Evolutionary conservation across 23 tunicate genomes (phyloP).

Genomic region (Halocynthia aurantium): DNA sequence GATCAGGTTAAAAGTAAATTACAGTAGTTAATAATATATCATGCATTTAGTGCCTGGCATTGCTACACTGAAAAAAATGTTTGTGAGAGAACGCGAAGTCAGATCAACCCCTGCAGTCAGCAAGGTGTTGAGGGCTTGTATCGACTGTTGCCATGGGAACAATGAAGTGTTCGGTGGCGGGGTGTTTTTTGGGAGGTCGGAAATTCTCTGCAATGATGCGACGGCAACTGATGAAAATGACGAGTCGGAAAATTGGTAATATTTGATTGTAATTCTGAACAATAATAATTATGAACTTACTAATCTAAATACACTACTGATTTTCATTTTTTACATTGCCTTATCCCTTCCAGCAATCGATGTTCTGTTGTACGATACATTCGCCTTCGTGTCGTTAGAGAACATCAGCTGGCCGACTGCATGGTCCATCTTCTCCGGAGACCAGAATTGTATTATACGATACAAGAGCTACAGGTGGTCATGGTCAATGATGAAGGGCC

Average conservation of each 20-base stretch:
- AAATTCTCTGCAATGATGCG: neutral
- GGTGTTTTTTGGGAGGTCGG: neutral
- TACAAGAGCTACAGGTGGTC: constrained; percentile 41
- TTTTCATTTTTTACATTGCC: neutral
- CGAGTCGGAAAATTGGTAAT: constrained; percentile 15
- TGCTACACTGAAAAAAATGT: neutral
- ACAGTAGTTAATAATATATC: too few relatives aligned
- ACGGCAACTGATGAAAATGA: neutral
- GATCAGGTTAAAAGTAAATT: too few relatives aligned
- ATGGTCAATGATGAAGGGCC: neutral
- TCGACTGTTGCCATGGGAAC: constrained; percentile 19
- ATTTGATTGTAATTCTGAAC: neutral
- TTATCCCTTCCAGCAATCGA: constrained; percentile 50
- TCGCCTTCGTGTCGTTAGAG: constrained; percentile 71
- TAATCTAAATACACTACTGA: neutral
- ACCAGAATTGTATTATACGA: constrained; percentile 78
- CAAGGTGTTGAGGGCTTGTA: constrained; percentile 5
- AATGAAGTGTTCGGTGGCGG: constrained; percentile 1
- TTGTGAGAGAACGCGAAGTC: constrained; percentile 15
- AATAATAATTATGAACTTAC: neutral
- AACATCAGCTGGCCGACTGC: constrained; percentile 51
- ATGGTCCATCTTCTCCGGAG: constrained; percentile 47
- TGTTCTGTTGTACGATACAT: constrained; percentile 71
- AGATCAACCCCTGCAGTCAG: constrained; percentile 4
- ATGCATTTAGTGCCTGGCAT: constrained; percentile 9